Evolutionary conservation across 2,113 vertebrate species (phyloP), one percentile per base, ranked within the genome.

Genomic region (Thamnophis sirtalis): DNA sequence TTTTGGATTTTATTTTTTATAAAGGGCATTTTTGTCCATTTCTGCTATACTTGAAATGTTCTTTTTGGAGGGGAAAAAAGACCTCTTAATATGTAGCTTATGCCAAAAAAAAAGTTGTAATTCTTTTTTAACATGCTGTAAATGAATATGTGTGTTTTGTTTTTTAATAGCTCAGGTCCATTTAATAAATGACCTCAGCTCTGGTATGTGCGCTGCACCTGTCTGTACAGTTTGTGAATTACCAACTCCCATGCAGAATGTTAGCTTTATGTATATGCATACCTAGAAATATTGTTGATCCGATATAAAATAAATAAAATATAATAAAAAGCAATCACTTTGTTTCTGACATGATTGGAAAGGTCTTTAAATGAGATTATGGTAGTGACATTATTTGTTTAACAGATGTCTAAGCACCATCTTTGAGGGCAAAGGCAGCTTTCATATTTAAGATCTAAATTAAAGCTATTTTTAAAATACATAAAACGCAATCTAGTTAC

Each of bases 151-250:
- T 51, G 94, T 94, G 92, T 95, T 95, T 96, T 95, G 94, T 96
- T 92, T 0, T 96, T 96, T 50, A 84, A 73, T 60, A 94, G 94
- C 95, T 95, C 94, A 94, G 28, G 96, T 93, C 93, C 95, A 43
- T 87, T 55, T 84, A 84, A 54, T 53, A 53, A 92, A 92, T 89
- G 91, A 63, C 88, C 91, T 92, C 68, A 89, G 91, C 91, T 86
- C 80, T 93, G 94, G 95, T 95, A 97, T 95, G 95, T 96, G 94
- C 96, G 96, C 95, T 95, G 95, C 96, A 96, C 95, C 96, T 0
- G 87, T 96, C 96, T 96, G 96, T 96, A 95, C 96, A 96, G 96
- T 96, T 96, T 96, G 95, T 97, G 96, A 96, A 96, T 97, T 96
- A 96, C 95, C 96, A 96, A 95, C 95, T 95, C 3, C 96, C 96